Evolutionary conservation across 2,113 vertebrate species (phyloP).

Genomic region (Nyctereutes procyonoides): DNA sequence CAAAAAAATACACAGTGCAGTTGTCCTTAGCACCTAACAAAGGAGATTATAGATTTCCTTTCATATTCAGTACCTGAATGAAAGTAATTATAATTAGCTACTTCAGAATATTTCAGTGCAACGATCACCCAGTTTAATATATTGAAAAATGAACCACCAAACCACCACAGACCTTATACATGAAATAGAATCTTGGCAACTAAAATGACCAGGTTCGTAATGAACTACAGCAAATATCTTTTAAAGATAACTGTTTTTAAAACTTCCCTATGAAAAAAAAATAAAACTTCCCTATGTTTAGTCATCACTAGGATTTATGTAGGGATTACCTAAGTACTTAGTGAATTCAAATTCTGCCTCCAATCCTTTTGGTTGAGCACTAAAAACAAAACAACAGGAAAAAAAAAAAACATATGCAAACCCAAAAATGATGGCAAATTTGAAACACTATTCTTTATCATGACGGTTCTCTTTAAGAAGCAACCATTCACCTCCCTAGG

Average conservation of each 20-base stretch:
- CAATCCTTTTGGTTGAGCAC: neutral
- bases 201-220: constrained; percentile 27
- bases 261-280: neutral
- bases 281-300: constrained; percentile 11
- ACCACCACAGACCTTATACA: neutral
- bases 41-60: constrained; percentile 29
- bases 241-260: neutral
- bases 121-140: constrained; percentile 4
- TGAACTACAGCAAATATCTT: neutral
- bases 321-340: constrained; percentile 2
- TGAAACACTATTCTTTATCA: neutral
- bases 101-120: constrained; percentile 19
- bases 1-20: neutral
- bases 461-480: neutral
- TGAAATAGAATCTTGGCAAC: constrained; percentile 42
- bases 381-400: neutral
- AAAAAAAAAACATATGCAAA: neutral
- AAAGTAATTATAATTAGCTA: constrained; percentile 45
- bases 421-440: neutral
- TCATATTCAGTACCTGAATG: constrained; percentile 30
- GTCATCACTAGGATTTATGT: neutral
- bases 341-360: neutral
- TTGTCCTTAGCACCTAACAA: neutral
- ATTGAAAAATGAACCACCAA: constrained; percentile 41
- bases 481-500: neutral